Conservation (phyloP, 2,797 vertebrate genomes). For the Alfaro cultratus region DNA sequence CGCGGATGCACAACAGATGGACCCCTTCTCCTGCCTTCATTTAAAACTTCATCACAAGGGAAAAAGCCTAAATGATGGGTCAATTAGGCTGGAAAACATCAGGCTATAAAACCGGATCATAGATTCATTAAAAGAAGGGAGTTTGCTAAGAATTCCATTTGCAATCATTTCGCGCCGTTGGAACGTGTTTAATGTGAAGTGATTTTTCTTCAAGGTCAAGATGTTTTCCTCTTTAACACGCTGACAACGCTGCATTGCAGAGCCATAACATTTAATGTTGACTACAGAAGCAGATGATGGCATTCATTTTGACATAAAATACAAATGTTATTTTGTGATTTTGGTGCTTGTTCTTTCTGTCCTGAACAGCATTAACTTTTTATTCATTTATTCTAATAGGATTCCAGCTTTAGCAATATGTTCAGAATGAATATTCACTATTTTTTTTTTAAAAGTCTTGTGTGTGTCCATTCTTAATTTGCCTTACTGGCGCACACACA, state of each 20-base stretch:
- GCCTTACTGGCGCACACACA: conserved; percentile 19
- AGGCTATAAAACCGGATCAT: conserved; percentile 3
- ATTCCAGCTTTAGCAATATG: conserved; percentile 52
- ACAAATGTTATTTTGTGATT: conserved; percentile 46
- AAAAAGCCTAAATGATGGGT: conserved; percentile 24
- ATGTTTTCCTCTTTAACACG: conserved; percentile 3
- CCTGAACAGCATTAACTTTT: conserved; percentile 15
- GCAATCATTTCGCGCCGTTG: not conserved
- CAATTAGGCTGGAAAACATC: conserved; percentile 16
- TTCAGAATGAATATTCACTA: conserved; percentile 51
- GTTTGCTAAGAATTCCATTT: not conserved
- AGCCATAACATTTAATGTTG: conserved; percentile 21
- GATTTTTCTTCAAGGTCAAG: conserved; percentile 17
- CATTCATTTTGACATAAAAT: conserved; percentile 48
- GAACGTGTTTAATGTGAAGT: not conserved
- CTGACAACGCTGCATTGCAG: conserved; percentile 16
- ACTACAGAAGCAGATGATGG: conserved; percentile 8
- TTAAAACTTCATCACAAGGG: conserved; percentile 28
- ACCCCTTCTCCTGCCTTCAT: conserved; percentile 15
- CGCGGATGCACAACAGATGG: conserved; percentile 46
- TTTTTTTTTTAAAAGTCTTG: conserved; percentile 26
- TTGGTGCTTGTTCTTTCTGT: conserved; percentile 10
- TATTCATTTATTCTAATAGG: conserved; percentile 71
- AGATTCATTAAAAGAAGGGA: not conserved
- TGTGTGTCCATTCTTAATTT: conserved; percentile 34